A percentile compares a stretch with the other conserved stretches of the same genome.
Evolutionary conservation across 2,888 invertebrate genomes (phyloP).

Genomic region (Plusia festucae): DNA sequence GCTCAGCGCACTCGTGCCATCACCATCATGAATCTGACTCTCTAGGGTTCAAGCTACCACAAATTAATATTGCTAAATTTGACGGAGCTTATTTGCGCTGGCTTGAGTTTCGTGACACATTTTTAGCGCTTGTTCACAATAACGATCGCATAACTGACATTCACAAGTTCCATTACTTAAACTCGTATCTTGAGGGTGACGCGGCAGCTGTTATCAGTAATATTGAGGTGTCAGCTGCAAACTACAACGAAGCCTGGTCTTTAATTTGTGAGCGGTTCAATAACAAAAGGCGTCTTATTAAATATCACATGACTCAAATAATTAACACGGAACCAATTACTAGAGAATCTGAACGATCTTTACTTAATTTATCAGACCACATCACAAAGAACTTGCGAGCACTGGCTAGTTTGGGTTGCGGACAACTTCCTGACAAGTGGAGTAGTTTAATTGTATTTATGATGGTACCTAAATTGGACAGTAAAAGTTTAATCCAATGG

Average conservation of each 20-base stretch:
- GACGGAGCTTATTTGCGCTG: slow-evolving; percentile 35
- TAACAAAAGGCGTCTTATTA: slow-evolving; percentile 31
- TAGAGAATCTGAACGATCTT: slow-evolving; percentile 34
- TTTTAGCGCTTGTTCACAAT: slow-evolving; percentile 40
- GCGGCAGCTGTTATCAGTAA: slow-evolving; percentile 44
- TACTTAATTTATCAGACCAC: slow-evolving; percentile 48
- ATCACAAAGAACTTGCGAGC: slow-evolving; percentile 56
- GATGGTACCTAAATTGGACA: slow-evolving; percentile 46
- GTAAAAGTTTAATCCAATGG: slow-evolving; percentile 50
- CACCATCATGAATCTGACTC: not conserved
- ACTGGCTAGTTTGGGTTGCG: slow-evolving; percentile 39
- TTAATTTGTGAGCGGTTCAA: slow-evolving; percentile 43
- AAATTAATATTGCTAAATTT: slow-evolving; percentile 38
- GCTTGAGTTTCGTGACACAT: slow-evolving; percentile 36
- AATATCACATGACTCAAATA: slow-evolving; percentile 17
- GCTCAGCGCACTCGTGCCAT: slow-evolving; percentile 6
- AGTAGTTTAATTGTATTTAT: slow-evolving; percentile 46
- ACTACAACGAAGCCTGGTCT: slow-evolving; percentile 49
- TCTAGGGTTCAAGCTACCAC: slow-evolving; percentile 37
- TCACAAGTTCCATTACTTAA: slow-evolving; percentile 46
- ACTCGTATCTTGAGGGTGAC: slow-evolving; percentile 41
- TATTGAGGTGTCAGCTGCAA: slow-evolving; percentile 44
- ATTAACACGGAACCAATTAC: slow-evolving; percentile 29
- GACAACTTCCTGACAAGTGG: slow-evolving; percentile 47
- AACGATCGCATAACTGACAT: slow-evolving; percentile 30